Conservation (phyloP, 2,888 invertebrate genomes). For the Anoplius nigerrimus region DNA sequence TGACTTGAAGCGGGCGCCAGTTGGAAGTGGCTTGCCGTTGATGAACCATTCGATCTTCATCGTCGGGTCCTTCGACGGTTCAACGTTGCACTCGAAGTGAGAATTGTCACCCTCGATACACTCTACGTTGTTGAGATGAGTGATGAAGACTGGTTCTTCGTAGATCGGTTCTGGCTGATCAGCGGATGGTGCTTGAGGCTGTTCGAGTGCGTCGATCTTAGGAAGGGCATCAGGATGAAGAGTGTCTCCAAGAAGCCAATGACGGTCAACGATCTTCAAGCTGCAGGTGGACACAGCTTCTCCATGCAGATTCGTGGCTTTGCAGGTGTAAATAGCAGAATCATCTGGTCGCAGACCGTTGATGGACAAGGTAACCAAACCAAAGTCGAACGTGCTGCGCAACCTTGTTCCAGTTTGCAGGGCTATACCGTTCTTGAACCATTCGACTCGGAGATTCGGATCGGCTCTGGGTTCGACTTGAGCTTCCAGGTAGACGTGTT, state of each 20-base stretch:
- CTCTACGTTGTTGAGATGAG: conserved; percentile 92
- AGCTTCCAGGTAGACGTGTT: conserved; percentile 90
- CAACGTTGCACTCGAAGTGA: conserved; percentile 94
- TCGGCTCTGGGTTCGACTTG: conserved; percentile 94
- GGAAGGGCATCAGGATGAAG: conserved; percentile 92
- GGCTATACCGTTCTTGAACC: conserved; percentile 94
- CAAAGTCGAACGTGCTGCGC: conserved; percentile 97
- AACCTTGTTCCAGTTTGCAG: conserved; percentile 92
- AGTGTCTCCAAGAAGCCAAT: conserved; percentile 91
- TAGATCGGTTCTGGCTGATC: conserved; percentile 87
- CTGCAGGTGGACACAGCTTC: conserved; percentile 96
- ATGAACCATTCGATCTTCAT: conserved; percentile 96
- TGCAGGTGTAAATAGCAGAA: conserved; percentile 96
- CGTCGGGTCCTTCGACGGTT: conserved; percentile 93
- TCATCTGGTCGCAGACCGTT: conserved; percentile 92
- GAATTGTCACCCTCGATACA: conserved; percentile 91
- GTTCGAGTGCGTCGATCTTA: conserved; percentile 90
- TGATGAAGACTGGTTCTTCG: conserved; percentile 91
- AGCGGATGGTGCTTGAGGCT: conserved; percentile 81
- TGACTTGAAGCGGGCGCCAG: conserved; percentile 92
- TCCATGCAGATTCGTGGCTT: conserved; percentile 93
- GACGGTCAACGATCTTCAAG: conserved; percentile 91
- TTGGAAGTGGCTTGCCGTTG: conserved; percentile 92
- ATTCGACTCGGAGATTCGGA: conserved; percentile 90
- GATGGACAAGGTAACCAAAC: conserved; percentile 93